phyloP scores from a whole-genome alignment of 2,888 invertebrate species.

The Spisula solida region DNA sequence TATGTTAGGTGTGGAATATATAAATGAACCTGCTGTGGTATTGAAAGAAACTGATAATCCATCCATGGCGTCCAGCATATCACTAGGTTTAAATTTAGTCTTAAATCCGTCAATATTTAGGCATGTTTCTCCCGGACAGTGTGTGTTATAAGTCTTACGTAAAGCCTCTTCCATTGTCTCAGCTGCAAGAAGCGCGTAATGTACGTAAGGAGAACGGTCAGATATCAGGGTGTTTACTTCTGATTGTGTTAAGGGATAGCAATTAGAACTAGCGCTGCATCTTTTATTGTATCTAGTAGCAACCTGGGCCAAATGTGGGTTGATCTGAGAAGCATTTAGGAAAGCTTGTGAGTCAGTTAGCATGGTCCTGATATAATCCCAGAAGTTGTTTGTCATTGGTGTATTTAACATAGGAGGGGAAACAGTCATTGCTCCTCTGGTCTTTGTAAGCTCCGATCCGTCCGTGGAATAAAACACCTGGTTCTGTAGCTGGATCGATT shows the following conservation, averaged over 20 bases:
- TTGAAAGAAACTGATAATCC: not conserved
- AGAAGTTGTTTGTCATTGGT: slow-evolving; percentile 29
- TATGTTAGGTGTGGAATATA: not conserved
- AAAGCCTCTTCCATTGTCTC: slow-evolving; percentile 39
- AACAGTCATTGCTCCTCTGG: slow-evolving; percentile 51
- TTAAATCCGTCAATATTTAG: slow-evolving; percentile 11
- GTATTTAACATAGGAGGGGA: slow-evolving; percentile 31
- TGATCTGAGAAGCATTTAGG: slow-evolving; percentile 27
- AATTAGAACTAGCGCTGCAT: not conserved
- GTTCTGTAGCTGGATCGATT: slow-evolving; percentile 30
- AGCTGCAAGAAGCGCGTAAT: slow-evolving; percentile 60
- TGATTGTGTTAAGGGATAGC: not conserved
- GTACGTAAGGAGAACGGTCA: slow-evolving; percentile 43
- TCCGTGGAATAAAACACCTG: slow-evolving; percentile 35
- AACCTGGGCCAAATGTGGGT: slow-evolving; percentile 58
- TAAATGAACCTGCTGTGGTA: not conserved
- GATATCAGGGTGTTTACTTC: not conserved
- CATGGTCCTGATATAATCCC: slow-evolving; percentile 32
- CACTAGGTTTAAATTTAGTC: slow-evolving; percentile 19
- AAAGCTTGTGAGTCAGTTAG: slow-evolving; percentile 46
- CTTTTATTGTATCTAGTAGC: slow-evolving; percentile 35
- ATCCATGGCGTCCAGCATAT: slow-evolving; percentile 19
- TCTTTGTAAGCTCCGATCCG: slow-evolving; percentile 18
- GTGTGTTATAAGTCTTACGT: slow-evolving; percentile 36
- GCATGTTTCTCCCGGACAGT: not conserved